Conservation (phyloP, 2,113 vertebrate genomes). For the Aspidoscelis tigris region DNA sequence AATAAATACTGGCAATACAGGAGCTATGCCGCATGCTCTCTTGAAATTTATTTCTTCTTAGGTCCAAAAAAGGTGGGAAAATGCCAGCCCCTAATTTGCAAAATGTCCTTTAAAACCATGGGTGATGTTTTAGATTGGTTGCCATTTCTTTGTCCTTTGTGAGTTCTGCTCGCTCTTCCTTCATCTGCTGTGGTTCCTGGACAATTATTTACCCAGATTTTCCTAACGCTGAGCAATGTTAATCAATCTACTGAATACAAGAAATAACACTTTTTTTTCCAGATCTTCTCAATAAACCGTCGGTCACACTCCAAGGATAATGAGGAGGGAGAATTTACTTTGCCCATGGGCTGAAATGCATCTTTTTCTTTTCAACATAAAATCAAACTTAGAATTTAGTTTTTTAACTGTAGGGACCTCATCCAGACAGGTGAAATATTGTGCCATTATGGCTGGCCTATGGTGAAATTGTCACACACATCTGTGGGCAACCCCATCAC, state of each 20-base stretch:
- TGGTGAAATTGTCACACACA: too few relatives aligned
- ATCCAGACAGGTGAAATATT: too few relatives aligned
- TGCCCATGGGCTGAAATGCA: constrained; percentile 3
- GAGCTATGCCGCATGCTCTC: constrained; percentile 30
- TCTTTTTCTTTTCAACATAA: constrained; percentile 13
- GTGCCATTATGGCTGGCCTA: too few relatives aligned
- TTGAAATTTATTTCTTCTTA: constrained; percentile 41
- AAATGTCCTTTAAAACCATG: constrained; percentile 34
- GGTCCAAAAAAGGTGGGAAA: constrained; percentile 24
- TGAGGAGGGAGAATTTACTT: background rate
- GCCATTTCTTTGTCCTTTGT: background rate
- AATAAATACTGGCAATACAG: fast-evolving
- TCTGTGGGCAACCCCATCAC: too few relatives aligned
- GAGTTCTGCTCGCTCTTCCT: constrained; percentile 4
- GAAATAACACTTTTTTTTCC: constrained; percentile 11
- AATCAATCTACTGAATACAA: constrained; percentile 2
- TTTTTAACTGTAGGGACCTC: background rate
- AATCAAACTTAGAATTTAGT: constrained; percentile 24
- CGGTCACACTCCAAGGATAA: constrained; percentile 23
- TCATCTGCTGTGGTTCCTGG: background rate
- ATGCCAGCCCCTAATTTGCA: constrained; percentile 23
- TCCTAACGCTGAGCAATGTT: constrained; percentile 16
- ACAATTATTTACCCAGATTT: constrained; percentile 15
- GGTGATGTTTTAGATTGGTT: constrained; percentile 26
- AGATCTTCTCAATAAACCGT: background rate